A percentile compares a stretch with the other conserved stretches of the same genome.
These are phyloP conservation scores for Glomeris maerens DNA, from an alignment of 1,140 invertebrate species.

Conservation along the genomic window DNA sequence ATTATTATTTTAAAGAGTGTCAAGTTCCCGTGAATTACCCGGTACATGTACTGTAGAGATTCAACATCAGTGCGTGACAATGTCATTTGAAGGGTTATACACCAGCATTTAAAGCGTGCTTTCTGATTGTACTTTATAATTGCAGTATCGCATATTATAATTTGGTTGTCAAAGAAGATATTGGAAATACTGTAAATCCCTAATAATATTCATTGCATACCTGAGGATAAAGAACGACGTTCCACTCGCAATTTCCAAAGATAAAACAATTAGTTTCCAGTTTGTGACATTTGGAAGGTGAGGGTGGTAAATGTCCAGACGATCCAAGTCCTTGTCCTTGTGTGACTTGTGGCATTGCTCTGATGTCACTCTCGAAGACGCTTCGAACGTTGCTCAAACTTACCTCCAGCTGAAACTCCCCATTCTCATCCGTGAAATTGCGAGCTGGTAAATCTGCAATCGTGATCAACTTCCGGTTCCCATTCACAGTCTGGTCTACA, in stretches of 20 bases:
- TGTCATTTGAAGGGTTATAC: no score
- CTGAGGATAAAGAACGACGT: conserved; percentile 52
- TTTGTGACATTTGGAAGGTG: conserved; percentile 29
- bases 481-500: conserved; percentile 55
- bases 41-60: no score
- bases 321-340: conserved; percentile 9
- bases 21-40: no score
- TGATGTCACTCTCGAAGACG: conserved; percentile 55
- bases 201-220: conserved; percentile 9
- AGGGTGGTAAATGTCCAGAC: conserved; percentile 9
- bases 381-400: conserved; percentile 61
- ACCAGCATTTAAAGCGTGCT: no score
- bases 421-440: conserved; percentile 65
- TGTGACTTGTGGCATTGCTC: conserved; percentile 17
- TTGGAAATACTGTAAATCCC: no score
- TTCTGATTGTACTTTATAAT: no score
- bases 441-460: conserved; percentile 57
- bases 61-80: no score
- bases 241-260: conserved; percentile 74
- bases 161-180: no score
- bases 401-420: conserved; percentile 67
- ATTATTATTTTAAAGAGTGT: no score
- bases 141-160: no score
- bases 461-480: conserved; percentile 62
- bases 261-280: conserved; percentile 55